Evolutionary conservation across 2,888 invertebrate species (phyloP).

Genomic region (Chorisops tibialis): DNA sequence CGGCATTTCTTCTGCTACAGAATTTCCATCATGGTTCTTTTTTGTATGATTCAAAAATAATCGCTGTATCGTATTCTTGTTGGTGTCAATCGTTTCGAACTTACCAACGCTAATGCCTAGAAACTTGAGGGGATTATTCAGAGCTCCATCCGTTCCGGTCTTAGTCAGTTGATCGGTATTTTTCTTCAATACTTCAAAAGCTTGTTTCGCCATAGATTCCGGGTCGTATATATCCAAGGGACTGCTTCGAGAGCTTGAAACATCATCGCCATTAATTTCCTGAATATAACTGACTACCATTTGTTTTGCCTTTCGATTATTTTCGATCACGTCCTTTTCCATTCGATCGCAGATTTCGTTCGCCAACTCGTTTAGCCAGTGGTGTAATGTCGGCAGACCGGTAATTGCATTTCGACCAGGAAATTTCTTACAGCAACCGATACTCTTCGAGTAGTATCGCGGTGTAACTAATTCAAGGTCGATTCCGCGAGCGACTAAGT

Average conservation of each 20-base stretch:
- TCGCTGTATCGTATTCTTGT: slow-evolving; percentile 57
- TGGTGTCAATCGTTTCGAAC: slow-evolving; percentile 62
- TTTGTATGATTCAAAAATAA: slow-evolving; percentile 56
- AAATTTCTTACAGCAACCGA: slow-evolving; percentile 95
- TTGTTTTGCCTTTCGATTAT: slow-evolving; percentile 72
- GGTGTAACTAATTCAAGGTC: slow-evolving; percentile 84
- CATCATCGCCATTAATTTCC: slow-evolving; percentile 56
- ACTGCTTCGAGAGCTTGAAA: slow-evolving; percentile 64
- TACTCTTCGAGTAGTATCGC: slow-evolving; percentile 83
- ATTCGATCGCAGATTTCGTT: slow-evolving; percentile 81
- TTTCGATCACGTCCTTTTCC: slow-evolving; percentile 74
- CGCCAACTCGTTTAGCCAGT: slow-evolving; percentile 79
- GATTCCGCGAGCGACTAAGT: slow-evolving; percentile 80
- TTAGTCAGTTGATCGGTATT: slow-evolving; percentile 52
- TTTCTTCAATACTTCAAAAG: slow-evolving; percentile 66
- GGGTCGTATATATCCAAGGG: slow-evolving; percentile 62
- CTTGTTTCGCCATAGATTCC: slow-evolving; percentile 63
- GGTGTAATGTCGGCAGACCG: slow-evolving; percentile 63
- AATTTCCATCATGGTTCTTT: slow-evolving; percentile 31
- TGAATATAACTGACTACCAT: slow-evolving; percentile 72
- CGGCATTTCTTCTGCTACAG: neutral
- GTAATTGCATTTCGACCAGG: slow-evolving; percentile 72
- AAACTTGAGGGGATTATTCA: slow-evolving; percentile 62
- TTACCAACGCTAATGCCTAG: slow-evolving; percentile 77
- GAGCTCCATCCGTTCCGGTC: slow-evolving; percentile 39